A percentile compares a stretch with the other conserved stretches of the same genome.
phyloP scores from a whole-genome alignment of 2,797 vertebrate species.

The Anomalospiza imberbis region DNA sequence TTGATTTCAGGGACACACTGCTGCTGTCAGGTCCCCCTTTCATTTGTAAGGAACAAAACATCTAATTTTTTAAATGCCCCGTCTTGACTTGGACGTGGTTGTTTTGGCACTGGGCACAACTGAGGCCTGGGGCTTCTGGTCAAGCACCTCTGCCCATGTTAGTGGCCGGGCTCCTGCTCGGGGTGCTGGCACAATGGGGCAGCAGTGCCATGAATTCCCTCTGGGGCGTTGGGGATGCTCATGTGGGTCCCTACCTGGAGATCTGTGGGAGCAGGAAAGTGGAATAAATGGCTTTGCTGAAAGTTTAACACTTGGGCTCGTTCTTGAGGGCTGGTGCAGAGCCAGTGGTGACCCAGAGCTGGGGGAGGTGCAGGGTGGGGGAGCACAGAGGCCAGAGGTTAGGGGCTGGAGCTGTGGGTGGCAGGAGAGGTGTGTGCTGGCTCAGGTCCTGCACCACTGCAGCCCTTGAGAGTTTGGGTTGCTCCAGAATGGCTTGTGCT shows the following conservation, averaged over 20 bases:
- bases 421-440: background rate
- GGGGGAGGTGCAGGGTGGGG: no score
- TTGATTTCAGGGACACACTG: constrained; percentile 31
- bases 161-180: fast-evolving
- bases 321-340: background rate
- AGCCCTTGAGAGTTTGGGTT: background rate
- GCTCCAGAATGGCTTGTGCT: fast-evolving
- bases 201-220: background rate
- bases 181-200: background rate
- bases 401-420: background rate
- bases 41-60: constrained; percentile 14
- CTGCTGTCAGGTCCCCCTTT: background rate
- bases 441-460: fast-evolving
- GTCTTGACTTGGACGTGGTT: background rate
- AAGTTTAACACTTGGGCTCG: fast-evolving
- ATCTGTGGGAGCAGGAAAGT: constrained; percentile 43
- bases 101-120: background rate
- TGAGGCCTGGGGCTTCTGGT: background rate
- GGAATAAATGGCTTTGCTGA: constrained; percentile 66
- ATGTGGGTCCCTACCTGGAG: background rate
- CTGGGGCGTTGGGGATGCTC: background rate
- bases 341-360: fast-evolving
- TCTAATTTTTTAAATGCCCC: background rate
- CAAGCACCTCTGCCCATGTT: background rate
- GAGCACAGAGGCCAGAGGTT: background rate